Percentiles rank a stretch among this genome's conserved stretches.
Evolutionary conservation across 2,797 vertebrate species (phyloP).

Genomic region (Numenius phaeopus): DNA sequence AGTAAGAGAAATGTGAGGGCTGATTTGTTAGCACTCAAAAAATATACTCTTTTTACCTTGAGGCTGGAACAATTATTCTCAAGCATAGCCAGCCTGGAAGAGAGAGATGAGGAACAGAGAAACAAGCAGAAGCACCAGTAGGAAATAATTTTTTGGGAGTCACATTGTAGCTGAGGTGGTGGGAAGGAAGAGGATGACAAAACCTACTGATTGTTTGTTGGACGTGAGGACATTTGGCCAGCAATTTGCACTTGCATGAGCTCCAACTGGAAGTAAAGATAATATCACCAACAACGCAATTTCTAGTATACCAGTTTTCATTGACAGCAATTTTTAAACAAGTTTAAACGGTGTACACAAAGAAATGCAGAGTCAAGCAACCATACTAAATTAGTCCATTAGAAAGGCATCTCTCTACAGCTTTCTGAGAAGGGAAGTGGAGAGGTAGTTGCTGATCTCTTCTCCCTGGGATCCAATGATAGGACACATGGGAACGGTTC

Average conservation of each 20-base stretch:
- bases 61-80: conserved; percentile 3
- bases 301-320: not conserved
- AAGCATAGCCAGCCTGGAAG: rapidly evolving
- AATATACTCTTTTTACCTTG: not conserved
- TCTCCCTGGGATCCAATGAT: not conserved
- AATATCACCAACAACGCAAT: not conserved
- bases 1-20: not conserved
- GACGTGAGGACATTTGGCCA: not conserved
- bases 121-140: not conserved
- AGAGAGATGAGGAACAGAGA: not conserved
- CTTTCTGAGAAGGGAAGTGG: not conserved
- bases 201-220: not conserved
- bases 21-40: conserved; percentile 20
- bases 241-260: not conserved
- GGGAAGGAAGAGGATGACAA: not conserved
- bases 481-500: rapidly evolving
- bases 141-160: not conserved
- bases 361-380: not conserved
- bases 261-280: not conserved
- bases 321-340: not conserved
- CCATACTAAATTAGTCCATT: not conserved
- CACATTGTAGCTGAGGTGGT: not conserved
- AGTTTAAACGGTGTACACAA: not conserved
- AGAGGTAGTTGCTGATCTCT: not conserved
- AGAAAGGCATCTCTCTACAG: not conserved